Conservation (phyloP, 30 jellyfish, hydroid and myxozoan species). For the Sanderia malayensis region DNA sequence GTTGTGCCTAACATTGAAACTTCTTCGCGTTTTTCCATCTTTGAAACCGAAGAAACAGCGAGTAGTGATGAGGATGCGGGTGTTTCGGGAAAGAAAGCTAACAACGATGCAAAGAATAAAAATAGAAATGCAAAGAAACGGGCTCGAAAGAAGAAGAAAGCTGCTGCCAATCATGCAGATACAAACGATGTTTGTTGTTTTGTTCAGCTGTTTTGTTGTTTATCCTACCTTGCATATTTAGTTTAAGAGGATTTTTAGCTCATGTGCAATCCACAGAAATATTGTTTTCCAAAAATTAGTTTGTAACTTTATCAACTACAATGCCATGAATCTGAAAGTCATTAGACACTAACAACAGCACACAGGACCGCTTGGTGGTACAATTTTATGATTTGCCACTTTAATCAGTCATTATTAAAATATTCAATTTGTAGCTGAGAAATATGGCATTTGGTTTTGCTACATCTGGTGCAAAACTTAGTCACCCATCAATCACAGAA, state of each 20-base stretch:
- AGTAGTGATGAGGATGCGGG: slow-evolving; percentile 38
- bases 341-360: too few relatives aligned
- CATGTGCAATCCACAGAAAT: too few relatives aligned
- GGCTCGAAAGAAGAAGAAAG: slow-evolving; percentile 89
- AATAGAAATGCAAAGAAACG: slow-evolving; percentile 79
- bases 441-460: slow-evolving; percentile 72
- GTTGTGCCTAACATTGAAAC: slow-evolving; percentile 1
- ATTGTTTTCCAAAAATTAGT: too few relatives aligned
- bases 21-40: slow-evolving; percentile 52
- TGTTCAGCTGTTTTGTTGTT: too few relatives aligned
- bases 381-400: too few relatives aligned
- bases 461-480: slow-evolving; percentile 10
- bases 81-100: background rate
- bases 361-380: too few relatives aligned
- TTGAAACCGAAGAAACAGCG: slow-evolving; percentile 43
- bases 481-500: background rate
- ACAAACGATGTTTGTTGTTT: slow-evolving; percentile 83
- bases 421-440: slow-evolving; percentile 33
- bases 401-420: too few relatives aligned
- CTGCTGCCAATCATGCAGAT: slow-evolving; percentile 70
- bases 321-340: too few relatives aligned
- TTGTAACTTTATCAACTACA: too few relatives aligned
- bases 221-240: too few relatives aligned
- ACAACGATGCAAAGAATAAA: slow-evolving; percentile 40
- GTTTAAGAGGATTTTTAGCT: too few relatives aligned